Conservation (phyloP, 2,113 vertebrate genomes). For the Synodontis membranacea region DNA sequence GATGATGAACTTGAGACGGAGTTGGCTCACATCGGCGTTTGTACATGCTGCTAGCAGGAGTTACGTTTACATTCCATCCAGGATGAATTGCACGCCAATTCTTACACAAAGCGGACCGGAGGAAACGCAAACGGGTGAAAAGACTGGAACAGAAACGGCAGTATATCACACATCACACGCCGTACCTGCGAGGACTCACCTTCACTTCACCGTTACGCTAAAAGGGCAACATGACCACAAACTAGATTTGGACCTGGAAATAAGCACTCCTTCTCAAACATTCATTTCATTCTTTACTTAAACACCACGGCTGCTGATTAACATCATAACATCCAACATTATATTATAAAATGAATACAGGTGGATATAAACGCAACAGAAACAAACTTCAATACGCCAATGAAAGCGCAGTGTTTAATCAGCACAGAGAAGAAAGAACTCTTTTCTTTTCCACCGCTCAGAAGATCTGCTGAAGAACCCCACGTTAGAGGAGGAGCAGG, state of each 20-base stretch:
- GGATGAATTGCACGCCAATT: neutral
- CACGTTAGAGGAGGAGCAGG: neutral
- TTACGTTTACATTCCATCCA: neutral
- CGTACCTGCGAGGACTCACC: neutral
- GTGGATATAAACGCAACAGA: neutral
- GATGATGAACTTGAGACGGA: slow-evolving; percentile 68
- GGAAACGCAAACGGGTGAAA: neutral
- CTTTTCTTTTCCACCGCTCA: no score
- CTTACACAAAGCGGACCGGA: neutral
- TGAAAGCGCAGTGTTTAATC: neutral
- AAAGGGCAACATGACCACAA: neutral
- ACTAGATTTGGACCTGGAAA: neutral
- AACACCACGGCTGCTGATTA: no score
- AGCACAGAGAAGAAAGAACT: neutral
- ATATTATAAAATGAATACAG: neutral
- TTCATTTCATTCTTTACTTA: neutral
- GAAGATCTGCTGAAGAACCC: neutral
- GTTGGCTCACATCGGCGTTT: slow-evolving; percentile 51
- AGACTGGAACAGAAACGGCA: neutral
- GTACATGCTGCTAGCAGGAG: neutral
- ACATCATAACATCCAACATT: neutral
- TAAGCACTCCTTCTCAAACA: neutral
- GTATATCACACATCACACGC: neutral
- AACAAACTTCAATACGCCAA: neutral
- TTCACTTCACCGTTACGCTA: neutral